phyloP scores from a whole-genome alignment of 2,888 invertebrate genomes.

The Hybos culiciformis region DNA sequence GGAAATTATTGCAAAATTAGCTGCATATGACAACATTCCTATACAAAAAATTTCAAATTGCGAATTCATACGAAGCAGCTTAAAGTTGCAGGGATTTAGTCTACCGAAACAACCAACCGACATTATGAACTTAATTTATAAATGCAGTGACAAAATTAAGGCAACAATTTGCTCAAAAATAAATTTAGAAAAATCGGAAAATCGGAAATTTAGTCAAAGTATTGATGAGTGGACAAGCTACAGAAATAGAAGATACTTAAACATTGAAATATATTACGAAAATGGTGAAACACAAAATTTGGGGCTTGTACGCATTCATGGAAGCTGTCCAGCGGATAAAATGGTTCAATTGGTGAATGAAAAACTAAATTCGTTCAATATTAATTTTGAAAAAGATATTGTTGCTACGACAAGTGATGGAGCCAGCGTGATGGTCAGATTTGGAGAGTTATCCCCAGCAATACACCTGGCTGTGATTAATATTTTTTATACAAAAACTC shows the following conservation, averaged over 20 bases:
- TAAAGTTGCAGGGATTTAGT: not conserved
- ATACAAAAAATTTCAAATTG: not conserved
- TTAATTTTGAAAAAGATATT: not conserved
- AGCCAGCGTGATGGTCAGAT: constrained; percentile 3
- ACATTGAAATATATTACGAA: not conserved
- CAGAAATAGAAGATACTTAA: not conserved
- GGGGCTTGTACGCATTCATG: not conserved
- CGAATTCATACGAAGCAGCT: not conserved
- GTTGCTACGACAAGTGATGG: constrained; percentile 5
- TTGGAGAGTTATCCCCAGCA: constrained; percentile 1
- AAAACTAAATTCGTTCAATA: not conserved
- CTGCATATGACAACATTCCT: not conserved
- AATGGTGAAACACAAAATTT: not conserved
- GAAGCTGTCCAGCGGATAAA: constrained; percentile 3
- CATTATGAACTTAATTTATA: not conserved
- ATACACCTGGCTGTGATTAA: constrained; percentile 3
- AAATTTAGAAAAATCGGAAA: not conserved
- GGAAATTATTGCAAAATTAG: constrained; percentile 1
- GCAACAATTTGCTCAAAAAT: no score
- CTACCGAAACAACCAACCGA: not conserved
- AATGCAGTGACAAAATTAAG: not conserved
- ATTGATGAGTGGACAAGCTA: not conserved
- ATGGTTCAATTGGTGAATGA: not conserved
- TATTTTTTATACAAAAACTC: not conserved
- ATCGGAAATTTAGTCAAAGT: not conserved